These are phyloP conservation scores for Phyllostomus discolor DNA, from an alignment of 2,113 vertebrate species.

Conservation along the genomic window DNA sequence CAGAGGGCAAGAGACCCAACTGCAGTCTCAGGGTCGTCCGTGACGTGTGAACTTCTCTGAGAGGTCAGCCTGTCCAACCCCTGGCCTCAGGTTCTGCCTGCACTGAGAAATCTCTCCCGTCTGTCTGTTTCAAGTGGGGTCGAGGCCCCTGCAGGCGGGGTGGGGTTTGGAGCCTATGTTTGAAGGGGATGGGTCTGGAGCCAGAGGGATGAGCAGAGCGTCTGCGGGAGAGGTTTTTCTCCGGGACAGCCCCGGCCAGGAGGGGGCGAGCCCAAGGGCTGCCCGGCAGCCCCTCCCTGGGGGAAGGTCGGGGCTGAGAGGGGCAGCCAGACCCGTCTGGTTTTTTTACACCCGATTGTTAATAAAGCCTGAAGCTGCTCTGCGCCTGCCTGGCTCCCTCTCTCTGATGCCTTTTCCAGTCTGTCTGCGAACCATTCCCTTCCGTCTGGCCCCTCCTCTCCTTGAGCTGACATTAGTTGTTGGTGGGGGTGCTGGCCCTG, in stretches of 20 bases:
- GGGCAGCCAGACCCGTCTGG: not conserved
- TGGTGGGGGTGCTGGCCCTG: not conserved
- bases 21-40: not conserved
- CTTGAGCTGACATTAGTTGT: not conserved
- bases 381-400: not conserved
- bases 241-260: not conserved
- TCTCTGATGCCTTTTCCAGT: slow-evolving; percentile 69
- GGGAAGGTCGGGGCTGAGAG: not conserved
- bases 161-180: not conserved
- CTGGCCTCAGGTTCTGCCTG: not conserved
- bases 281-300: not conserved
- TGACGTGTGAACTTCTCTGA: not conserved
- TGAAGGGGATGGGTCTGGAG: not conserved
- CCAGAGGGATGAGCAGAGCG: not conserved
- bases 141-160: not conserved
- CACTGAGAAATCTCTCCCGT: not conserved
- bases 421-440: not conserved
- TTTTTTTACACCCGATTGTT: slow-evolving; percentile 50
- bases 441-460: slow-evolving; percentile 42
- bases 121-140: not conserved
- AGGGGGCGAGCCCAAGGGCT: not conserved
- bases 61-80: not conserved
- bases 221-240: not conserved
- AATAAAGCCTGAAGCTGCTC: slow-evolving; percentile 64
- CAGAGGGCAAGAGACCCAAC: not conserved